Evolutionary conservation across 1,140 invertebrate genomes (phyloP), one percentile per base, ranked within the genome.

Genomic region (Yoshiicerus persimilis): DNA sequence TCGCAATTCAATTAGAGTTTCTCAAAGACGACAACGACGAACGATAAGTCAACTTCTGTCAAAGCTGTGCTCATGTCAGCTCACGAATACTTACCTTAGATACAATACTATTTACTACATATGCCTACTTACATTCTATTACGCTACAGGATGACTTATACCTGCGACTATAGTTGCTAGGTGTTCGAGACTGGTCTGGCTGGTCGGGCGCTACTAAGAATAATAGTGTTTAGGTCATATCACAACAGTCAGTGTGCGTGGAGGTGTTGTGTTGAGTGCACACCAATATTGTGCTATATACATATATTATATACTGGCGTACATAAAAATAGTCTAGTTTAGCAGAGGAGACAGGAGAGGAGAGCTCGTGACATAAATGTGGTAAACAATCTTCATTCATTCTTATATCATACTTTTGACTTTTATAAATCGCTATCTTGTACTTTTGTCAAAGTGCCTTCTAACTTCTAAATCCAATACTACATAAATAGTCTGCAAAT

Each of bases 301-400:
- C 30, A 4, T 30, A 30, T 70, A 30, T 30, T 70, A 10, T 70
- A 70, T 70, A 32, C 6, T 32, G 10, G 25, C 30, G 23, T 11
- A 70, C 9, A 30, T 30, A 30, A 70, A 27, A 13, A 27, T 27
- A 25, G 27, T 20, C 64, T 66, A 66, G 64, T 77, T 34, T 80
- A 80, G 34, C n/a, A 32, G 13, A 2, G 75, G 32, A 23, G 75
- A n/a, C 11, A 36, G 66, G 75, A 36, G 34, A 77, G 70, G 32
- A 80, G 32, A 80, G n/a, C 75, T 80, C 30, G 75, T 80, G 75
- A 80, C 75, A 80, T 80, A 80, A 80, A 80, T 80, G 75, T 80
- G 75, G 75, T 80, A 80, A 80, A 80, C 75, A 38, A 80, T 80
- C 75, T 80, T 80, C 75, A 80, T 80, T 80, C 75, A 80, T 38